phyloP scores from a whole-genome alignment of 1,140 invertebrate species.

The Scaptomyza graminum region DNA sequence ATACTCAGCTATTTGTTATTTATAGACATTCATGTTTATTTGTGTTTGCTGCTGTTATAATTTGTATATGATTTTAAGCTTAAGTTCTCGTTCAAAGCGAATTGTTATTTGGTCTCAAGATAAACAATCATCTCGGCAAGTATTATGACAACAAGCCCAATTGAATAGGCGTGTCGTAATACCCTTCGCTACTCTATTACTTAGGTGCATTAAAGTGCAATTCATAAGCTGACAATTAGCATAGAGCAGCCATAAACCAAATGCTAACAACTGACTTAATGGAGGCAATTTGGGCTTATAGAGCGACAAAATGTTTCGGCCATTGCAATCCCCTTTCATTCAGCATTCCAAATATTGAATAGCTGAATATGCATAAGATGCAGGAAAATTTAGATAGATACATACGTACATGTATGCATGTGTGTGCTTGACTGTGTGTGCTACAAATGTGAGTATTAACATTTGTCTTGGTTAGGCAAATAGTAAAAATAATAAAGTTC shows the following conservation, averaged over 20 bases:
- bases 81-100: too few relatives aligned
- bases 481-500: constrained; percentile 62
- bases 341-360: background rate
- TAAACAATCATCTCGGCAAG: too few relatives aligned
- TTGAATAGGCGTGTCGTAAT: background rate
- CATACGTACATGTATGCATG: too few relatives aligned
- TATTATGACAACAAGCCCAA: too few relatives aligned
- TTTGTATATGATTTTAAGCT: too few relatives aligned
- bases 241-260: constrained; percentile 50
- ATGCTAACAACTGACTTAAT: constrained; percentile 54
- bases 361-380: constrained; percentile 29
- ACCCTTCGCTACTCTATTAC: background rate
- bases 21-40: too few relatives aligned
- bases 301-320: constrained; percentile 51
- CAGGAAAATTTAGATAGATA: background rate
- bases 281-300: constrained; percentile 53
- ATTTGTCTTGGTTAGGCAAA: constrained; percentile 6
- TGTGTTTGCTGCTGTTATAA: too few relatives aligned
- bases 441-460: too few relatives aligned
- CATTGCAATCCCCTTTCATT: background rate
- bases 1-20: too few relatives aligned
- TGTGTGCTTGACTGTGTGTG: too few relatives aligned
- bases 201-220: constrained; percentile 33
- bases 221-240: constrained; percentile 64
- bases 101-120: too few relatives aligned